These are phyloP conservation scores for Tetragnatha versicolor DNA, from an alignment of 1,140 invertebrate genomes.

Conservation along the genomic window DNA sequence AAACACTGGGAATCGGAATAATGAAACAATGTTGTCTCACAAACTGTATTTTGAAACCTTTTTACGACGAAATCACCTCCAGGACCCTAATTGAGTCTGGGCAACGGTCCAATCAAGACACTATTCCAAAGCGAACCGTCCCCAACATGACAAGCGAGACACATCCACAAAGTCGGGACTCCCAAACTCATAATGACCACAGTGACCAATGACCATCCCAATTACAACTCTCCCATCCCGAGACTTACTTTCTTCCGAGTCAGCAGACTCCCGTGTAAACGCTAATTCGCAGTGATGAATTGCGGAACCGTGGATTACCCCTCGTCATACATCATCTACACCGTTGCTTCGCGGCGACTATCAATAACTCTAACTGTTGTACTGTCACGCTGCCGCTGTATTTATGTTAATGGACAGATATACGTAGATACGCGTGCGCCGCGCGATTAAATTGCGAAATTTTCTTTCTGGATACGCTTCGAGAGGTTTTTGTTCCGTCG, in stretches of 20 bases:
- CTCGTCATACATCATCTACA: neutral
- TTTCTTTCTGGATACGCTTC: too few relatives aligned
- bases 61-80: too few relatives aligned
- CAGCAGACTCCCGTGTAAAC: neutral
- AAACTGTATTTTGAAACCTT: too few relatives aligned
- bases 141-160: too few relatives aligned
- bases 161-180: too few relatives aligned
- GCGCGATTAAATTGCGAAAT: neutral
- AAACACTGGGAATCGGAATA: too few relatives aligned
- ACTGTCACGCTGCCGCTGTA: neutral
- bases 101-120: too few relatives aligned
- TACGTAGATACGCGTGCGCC: neutral
- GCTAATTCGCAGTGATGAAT: conserved; percentile 13
- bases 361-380: conserved; percentile 26
- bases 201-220: neutral
- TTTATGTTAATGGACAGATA: conserved; percentile 1
- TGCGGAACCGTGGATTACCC: conserved; percentile 8
- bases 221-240: neutral
- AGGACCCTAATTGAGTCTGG: too few relatives aligned
- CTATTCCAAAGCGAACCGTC: too few relatives aligned
- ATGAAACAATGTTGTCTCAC: too few relatives aligned
- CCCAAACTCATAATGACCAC: too few relatives aligned
- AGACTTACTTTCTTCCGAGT: neutral
- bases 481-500: neutral
- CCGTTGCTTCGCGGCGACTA: conserved; percentile 7